Percentiles rank a stretch among this genome's conserved stretches.
Conservation (phyloP, 2,888 invertebrate species). For the Girardia tigrina region DNA sequence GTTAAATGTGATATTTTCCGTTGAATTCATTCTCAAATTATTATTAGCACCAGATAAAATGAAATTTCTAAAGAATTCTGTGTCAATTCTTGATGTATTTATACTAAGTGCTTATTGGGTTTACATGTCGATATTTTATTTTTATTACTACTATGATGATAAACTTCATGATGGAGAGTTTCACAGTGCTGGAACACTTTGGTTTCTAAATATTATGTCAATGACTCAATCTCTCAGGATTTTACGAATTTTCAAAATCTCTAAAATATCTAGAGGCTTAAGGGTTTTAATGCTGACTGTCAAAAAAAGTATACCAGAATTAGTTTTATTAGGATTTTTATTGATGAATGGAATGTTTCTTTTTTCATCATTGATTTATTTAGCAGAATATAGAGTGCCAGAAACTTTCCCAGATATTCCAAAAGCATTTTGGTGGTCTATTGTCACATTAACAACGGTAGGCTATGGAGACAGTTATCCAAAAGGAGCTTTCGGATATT, state of each 20-base stretch:
- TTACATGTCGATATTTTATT: slow-evolving; percentile 36
- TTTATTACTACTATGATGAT: slow-evolving; percentile 34
- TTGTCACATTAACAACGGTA: slow-evolving; percentile 37
- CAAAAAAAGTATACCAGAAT: slow-evolving; percentile 46
- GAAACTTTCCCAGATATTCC: slow-evolving; percentile 38
- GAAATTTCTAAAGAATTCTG: slow-evolving; percentile 34
- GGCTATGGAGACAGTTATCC: slow-evolving; percentile 37
- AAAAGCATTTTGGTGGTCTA: slow-evolving; percentile 37
- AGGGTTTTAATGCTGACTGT: slow-evolving; percentile 46
- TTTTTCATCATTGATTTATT: slow-evolving; percentile 47
- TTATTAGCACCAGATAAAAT: slow-evolving; percentile 37
- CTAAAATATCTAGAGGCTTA: slow-evolving; percentile 42
- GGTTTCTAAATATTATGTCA: slow-evolving; percentile 36
- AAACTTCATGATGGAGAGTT: background rate
- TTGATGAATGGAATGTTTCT: slow-evolving; percentile 46
- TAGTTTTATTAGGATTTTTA: slow-evolving; percentile 46
- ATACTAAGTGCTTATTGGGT: slow-evolving; percentile 37
- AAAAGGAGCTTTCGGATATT: slow-evolving; percentile 36
- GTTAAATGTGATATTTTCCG: slow-evolving; percentile 44
- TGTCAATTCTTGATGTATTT: slow-evolving; percentile 37
- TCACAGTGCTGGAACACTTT: background rate
- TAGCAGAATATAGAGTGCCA: slow-evolving; percentile 42
- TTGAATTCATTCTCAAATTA: slow-evolving; percentile 42
- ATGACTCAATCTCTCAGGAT: slow-evolving; percentile 37
- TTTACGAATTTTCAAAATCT: slow-evolving; percentile 37